Conservation (phyloP, 2,888 invertebrate genomes). For the Lasiommata megera region DNA sequence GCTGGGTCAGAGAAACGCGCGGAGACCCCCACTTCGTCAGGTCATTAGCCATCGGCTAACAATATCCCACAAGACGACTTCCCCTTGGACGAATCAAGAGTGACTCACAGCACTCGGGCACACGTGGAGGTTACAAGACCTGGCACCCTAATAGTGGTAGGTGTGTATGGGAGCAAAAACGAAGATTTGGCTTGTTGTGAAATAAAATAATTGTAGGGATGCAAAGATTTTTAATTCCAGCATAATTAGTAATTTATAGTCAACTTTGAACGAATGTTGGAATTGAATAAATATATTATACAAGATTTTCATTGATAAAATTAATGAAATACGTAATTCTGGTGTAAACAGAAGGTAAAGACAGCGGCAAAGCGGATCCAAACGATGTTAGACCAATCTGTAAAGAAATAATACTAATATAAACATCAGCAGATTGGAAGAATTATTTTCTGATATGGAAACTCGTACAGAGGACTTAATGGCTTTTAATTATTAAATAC, state of each 20-base stretch:
- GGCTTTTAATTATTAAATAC: too few species aligned
- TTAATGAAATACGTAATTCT: conserved; percentile 44
- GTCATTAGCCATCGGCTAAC: too few species aligned
- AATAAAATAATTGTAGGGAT: not conserved
- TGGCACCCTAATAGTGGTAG: too few species aligned
- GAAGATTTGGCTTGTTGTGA: not conserved
- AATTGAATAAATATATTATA: conserved; percentile 14
- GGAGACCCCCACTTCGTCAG: too few species aligned
- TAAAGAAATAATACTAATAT: conserved; percentile 10
- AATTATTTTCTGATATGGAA: too few species aligned
- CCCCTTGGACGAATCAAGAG: too few species aligned
- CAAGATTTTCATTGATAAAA: conserved; percentile 41
- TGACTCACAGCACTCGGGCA: too few species aligned
- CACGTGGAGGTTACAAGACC: too few species aligned
- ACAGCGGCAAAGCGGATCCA: conserved; percentile 37
- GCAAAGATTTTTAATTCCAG: not conserved
- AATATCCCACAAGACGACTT: too few species aligned
- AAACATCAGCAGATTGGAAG: not conserved
- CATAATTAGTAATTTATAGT: not conserved
- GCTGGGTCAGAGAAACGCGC: too few species aligned
- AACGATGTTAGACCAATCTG: conserved; percentile 56
- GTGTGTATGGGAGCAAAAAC: too few species aligned
- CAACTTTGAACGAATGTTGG: not conserved
- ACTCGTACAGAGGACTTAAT: too few species aligned
- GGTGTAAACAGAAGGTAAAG: conserved; percentile 46